Base-by-base conservation (phyloP, 92 coral and sea anemone genomes). In the Bergia sp. region DNA sequence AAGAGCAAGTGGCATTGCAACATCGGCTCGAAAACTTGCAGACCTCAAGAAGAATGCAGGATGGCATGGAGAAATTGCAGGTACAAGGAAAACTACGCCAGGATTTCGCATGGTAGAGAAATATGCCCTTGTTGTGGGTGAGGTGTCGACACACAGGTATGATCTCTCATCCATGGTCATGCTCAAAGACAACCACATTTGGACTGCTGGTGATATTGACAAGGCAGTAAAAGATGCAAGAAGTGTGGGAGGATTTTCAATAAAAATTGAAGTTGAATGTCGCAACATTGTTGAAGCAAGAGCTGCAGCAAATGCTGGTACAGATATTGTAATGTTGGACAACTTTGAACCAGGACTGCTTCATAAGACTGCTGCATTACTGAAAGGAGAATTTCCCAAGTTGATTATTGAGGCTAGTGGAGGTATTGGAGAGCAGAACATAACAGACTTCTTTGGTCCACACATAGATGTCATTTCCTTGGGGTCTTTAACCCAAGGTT, bases 81-180 rank as follows among this genome's bases (percentile, higher is more conserved):
- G 98, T 29, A 97, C 99, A 6, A 92, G 99, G 18, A 97, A 97
- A 73, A 97, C 98, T 23, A 97, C 99, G 21, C 99, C 99, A 29
- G 99, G 99, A 49, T 97, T 97, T 90, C 96, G 99, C 61, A 66
- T 95, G 69, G 99, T 94, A 53, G 99, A 97, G 87, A 97, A 97
- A 73, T 97, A 97, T 49, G 98, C 98, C n/a, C 93, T 95, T 23
- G 79, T 94, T 58, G 95, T 97, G 7, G 98, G 99, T 2, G 98
- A 98, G 1, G 96, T 90, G 58, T 97, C 99, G n/a, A 94, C 96
- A 13, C 99, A 97, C 89, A 96, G 99, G 6, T 93, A 89, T 89
- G 99, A 97, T 82, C 91, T 90, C 53, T 97, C 99, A 5, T 93
- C 98, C 4, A 94, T 97, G 99, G 91, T 97, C 66, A 97, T 97